A percentile compares a stretch with the other conserved stretches of the same genome.
Conservation (phyloP, 2,797 vertebrate genomes). For the Tapirus indicus region DNA sequence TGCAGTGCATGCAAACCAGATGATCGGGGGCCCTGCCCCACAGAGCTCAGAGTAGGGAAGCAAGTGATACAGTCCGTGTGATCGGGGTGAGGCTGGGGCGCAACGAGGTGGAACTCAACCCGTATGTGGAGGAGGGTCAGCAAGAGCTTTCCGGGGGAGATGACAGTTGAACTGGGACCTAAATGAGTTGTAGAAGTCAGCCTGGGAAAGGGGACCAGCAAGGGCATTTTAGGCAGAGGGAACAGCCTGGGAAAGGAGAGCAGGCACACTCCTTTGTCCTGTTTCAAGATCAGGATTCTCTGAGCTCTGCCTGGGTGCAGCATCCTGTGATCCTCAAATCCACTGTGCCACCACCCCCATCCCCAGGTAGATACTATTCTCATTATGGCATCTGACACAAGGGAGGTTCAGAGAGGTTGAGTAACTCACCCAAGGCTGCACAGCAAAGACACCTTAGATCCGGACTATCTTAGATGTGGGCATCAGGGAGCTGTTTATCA, state of each 20-base stretch:
- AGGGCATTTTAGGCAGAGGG: not conserved
- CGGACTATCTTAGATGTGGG: not conserved
- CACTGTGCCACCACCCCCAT: fast-evolving
- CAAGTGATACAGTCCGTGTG: not conserved
- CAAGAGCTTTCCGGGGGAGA: not conserved
- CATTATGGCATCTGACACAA: not conserved
- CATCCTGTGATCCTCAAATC: not conserved
- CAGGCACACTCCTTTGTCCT: not conserved
- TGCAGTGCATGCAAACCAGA: not conserved
- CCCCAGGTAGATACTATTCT: not conserved
- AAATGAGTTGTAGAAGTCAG: not conserved
- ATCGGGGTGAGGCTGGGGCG: not conserved
- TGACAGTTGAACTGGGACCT: not conserved
- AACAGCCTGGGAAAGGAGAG: not conserved
- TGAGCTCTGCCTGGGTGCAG: not conserved
- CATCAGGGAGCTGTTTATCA: not conserved
- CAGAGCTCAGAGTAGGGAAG: not conserved
- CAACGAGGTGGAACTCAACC: not conserved
- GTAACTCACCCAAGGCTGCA: not conserved
- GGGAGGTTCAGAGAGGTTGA: not conserved
- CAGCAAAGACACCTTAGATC: not conserved
- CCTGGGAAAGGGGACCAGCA: not conserved
- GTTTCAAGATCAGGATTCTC: not conserved
- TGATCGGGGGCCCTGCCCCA: fast-evolving
- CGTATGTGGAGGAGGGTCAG: not conserved